Base-by-base conservation (phyloP, 1,140 invertebrate species). In the Cephus cinctus region DNA sequence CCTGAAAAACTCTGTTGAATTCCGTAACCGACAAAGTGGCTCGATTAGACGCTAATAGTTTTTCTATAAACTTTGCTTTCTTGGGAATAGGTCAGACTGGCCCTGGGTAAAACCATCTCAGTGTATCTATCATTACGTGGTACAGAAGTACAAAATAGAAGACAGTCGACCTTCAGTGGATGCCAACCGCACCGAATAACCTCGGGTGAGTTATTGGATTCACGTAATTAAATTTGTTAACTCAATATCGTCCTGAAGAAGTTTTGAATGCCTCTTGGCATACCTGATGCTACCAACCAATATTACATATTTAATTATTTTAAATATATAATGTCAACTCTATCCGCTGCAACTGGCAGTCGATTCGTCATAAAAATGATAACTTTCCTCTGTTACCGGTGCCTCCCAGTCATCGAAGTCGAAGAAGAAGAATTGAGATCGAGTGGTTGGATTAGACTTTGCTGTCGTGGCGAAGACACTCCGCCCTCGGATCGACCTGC, bases 41-140 rank as follows among this genome's bases (percentile, higher is more conserved):
- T 16, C 14, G 9, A 11, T 22, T 15, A 21, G 20, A 9, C 39
- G 8, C 15, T 36, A 9, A 15, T 8, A 12, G 18, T 47, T n/a
- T 19, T 30, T 30, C 9, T 12, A 1, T 12, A 8, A 30, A 30
- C 27, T 30, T 30, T 1, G 12, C n/a, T n/a, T n/a, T n/a, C n/a
- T n/a, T 6, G 25, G 4, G 22, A 51, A 4, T 43, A 83, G 82
- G 81, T 83, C 2, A 73, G 78, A 47, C 57, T 79, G 9, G 81
- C 78, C 5, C 54, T 83, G 49, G 64, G 77, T n/a, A 83, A 83
- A 62, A 80, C 78, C 8, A 65, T 83, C 18, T 75, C 77, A 18
- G 76, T 79, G 1, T 82, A 81, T 48, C 67, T 82, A 52, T 81
- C 79, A 1, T 59, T 78, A 14, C 71, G 81, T 22, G 71, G 71